Percentiles rank a stretch among this genome's conserved stretches.
phyloP scores from a whole-genome alignment of 2,113 vertebrate species.

The Lathamus discolor region DNA sequence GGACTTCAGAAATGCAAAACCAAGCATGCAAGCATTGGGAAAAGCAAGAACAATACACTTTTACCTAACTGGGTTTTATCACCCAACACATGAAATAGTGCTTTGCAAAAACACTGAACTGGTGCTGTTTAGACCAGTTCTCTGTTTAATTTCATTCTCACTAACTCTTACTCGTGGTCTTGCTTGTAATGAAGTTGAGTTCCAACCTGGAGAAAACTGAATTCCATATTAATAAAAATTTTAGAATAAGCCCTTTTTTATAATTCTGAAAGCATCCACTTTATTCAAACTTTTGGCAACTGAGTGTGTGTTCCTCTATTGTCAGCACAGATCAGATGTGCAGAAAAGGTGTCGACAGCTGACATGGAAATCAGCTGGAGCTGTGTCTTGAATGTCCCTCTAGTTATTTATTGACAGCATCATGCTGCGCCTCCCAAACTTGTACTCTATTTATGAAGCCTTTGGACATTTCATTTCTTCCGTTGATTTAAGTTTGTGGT shows the following conservation, averaged over 20 bases:
- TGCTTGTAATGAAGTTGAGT: background rate
- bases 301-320: background rate
- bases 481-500: background rate
- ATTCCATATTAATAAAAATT: background rate
- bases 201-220: background rate
- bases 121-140: rapidly evolving
- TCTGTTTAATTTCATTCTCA: background rate
- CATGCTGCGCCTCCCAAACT: background rate
- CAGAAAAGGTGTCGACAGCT: background rate
- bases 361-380: background rate
- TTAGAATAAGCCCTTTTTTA: background rate
- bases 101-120: background rate
- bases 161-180: background rate
- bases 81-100: background rate
- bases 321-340: background rate
- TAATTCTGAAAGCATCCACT: background rate
- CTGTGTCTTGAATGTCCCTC: background rate
- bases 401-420: background rate
- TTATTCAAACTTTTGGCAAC: background rate
- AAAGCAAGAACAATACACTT: background rate
- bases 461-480: background rate
- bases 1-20: background rate
- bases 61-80: background rate
- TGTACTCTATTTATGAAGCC: background rate
- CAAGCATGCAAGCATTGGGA: background rate